These are phyloP conservation scores for Coregonus sp. DNA, from an alignment of 2,797 vertebrate species.

Conservation along the genomic window DNA sequence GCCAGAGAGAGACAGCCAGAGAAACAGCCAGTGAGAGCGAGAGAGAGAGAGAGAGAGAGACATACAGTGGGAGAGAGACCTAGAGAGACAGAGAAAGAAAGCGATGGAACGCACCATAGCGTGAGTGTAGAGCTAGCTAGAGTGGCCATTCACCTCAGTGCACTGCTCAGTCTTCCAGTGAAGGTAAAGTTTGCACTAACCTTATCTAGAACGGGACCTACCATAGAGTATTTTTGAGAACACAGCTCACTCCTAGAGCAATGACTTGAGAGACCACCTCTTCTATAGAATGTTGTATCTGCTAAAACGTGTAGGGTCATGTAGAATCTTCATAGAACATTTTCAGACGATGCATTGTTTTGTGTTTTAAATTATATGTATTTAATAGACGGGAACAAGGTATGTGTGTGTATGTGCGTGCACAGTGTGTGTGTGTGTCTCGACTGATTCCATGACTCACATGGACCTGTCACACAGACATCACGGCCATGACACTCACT, in stretches of 20 bases:
- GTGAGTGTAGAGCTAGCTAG: background rate
- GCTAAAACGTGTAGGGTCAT: background rate
- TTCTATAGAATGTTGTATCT: background rate
- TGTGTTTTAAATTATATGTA: background rate
- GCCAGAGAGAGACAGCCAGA: background rate
- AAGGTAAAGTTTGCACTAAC: background rate
- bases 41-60: background rate
- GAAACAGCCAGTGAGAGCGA: background rate
- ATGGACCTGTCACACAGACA: conserved; percentile 54
- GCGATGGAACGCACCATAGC: no score
- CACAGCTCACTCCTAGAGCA: background rate
- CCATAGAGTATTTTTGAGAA: background rate
- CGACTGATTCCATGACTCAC: conserved; percentile 61
- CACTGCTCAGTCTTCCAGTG: background rate
- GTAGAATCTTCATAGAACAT: background rate
- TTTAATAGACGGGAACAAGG: background rate
- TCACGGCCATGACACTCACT: conserved; percentile 31
- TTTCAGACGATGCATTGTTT: background rate
- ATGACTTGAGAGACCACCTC: background rate
- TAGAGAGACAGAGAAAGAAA: background rate
- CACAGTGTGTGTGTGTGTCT: conserved; percentile 6
- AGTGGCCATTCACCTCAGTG: background rate
- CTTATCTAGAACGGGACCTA: background rate
- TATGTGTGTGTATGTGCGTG: no score
- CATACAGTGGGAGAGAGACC: background rate